Evolutionary conservation across 2,888 invertebrate genomes (phyloP).

Genomic region (Slavum lentiscoides): DNA sequence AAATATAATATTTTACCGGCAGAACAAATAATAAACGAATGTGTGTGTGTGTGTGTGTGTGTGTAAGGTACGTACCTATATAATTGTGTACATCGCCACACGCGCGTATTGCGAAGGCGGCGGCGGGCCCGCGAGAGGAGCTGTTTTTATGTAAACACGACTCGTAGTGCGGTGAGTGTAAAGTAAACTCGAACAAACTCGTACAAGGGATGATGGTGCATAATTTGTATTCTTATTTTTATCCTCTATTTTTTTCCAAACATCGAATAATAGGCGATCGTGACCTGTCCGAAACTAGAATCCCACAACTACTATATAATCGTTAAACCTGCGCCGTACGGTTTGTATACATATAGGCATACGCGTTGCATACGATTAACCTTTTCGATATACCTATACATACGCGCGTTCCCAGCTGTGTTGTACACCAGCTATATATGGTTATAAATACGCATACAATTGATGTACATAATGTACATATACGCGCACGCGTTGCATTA

Average conservation of each 20-base stretch:
- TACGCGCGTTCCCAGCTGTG: background rate
- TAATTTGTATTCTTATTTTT: constrained; percentile 42
- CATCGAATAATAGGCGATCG: constrained; percentile 52
- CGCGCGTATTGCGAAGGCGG: background rate
- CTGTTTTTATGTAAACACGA: constrained; percentile 50
- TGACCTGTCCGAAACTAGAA: constrained; percentile 52
- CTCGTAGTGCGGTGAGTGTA: constrained; percentile 53
- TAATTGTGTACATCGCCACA: background rate
- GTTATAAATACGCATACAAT: background rate
- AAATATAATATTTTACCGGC: background rate
- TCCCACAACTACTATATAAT: constrained; percentile 45
- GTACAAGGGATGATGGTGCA: constrained; percentile 53
- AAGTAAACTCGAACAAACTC: constrained; percentile 48
- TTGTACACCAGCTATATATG: background rate
- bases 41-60: background rate
- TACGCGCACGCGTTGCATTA: background rate
- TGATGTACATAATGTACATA: background rate
- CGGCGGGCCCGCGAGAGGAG: constrained; percentile 2
- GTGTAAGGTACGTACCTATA: background rate
- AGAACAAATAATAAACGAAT: background rate
- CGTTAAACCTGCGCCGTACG: constrained; percentile 26
- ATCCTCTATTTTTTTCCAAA: constrained; percentile 48
- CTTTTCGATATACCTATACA: constrained; percentile 18
- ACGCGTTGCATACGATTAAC: constrained; percentile 28
- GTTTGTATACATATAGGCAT: background rate